Base-by-base conservation (phyloP, 2,888 invertebrate species). In the Caenorhabditis sinica region DNA sequence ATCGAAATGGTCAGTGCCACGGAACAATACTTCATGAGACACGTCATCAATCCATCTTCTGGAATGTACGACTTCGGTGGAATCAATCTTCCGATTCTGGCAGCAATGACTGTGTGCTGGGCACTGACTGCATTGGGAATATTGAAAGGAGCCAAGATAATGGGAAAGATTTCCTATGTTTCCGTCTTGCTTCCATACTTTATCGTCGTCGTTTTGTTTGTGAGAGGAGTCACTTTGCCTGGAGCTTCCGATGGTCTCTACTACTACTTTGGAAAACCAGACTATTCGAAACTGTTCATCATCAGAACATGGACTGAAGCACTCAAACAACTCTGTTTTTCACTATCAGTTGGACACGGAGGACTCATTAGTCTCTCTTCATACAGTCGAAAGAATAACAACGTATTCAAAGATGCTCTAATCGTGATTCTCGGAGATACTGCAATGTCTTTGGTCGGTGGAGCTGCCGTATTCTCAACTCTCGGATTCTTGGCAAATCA, bases 371-470 rank as follows among this genome's bases (percentile, higher is more conserved):
- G 88, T 25, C 73, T 92, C 82, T 82, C 90, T 20, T 88, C 89
- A 17, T 91, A 89, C 88, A 91, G 87, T 58, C 83, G 84, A 23
- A 83, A 76, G 28, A 69, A 81, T 8, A 91, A 91, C 69, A 91
- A 91, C 58, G 88, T 89, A 53, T 91, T 90, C 81, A 82, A 85
- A 79, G 90, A 92, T 56, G 89, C 90, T 4, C 25, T 90, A 9
- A 90, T 91, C 23, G 84, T 92, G n/a, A 86, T 89, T 9, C 33
- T 80, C 23, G 90, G 90, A n/a, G 92, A 92, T 71, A 90, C 89
- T 1, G 72, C 80, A 51, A 89, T 89, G 87, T 80, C 76, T 9
- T 49, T 90, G 0, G 58, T 90, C 43, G 90, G 89, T 36, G 90
- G 90, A 8, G 85, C 86, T 8, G 88, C 89, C 15, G 88, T 88